Percentiles rank a stretch among this genome's conserved stretches.
These are phyloP conservation scores for Tichodroma muraria DNA, from an alignment of 2,113 vertebrate genomes.

Conservation along the genomic window DNA sequence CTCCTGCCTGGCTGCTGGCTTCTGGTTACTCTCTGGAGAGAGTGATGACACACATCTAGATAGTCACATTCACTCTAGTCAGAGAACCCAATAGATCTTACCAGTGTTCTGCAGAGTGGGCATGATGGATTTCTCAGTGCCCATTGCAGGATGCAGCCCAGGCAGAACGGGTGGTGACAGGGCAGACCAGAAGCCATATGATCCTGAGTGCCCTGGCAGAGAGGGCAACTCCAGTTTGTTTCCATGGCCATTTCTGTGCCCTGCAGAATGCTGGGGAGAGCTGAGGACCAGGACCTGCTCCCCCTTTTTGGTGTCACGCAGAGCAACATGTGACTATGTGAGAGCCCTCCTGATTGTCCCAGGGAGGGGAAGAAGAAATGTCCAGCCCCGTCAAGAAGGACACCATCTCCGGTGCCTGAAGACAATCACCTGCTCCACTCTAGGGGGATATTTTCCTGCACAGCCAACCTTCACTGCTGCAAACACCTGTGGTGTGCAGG, in stretches of 20 bases:
- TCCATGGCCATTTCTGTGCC: background rate
- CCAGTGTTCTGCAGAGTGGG: background rate
- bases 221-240: background rate
- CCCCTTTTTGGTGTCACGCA: background rate
- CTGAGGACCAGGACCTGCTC: background rate
- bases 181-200: background rate
- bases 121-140: background rate
- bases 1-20: background rate
- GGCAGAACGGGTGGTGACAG: background rate
- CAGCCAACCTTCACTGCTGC: background rate
- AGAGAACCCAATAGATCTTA: background rate
- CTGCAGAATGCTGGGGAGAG: background rate
- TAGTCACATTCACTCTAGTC: background rate
- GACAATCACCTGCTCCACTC: accelerated
- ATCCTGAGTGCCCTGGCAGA: background rate
- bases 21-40: background rate
- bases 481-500: background rate
- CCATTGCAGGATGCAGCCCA: background rate
- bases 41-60: background rate
- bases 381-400: background rate
- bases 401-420: background rate
- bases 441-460: background rate
- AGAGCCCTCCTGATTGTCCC: background rate
- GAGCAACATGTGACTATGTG: background rate
- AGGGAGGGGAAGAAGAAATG: background rate